These are phyloP conservation scores for Drosophila ambigua DNA, from an alignment of 1,140 invertebrate genomes.

Conservation along the genomic window DNA sequence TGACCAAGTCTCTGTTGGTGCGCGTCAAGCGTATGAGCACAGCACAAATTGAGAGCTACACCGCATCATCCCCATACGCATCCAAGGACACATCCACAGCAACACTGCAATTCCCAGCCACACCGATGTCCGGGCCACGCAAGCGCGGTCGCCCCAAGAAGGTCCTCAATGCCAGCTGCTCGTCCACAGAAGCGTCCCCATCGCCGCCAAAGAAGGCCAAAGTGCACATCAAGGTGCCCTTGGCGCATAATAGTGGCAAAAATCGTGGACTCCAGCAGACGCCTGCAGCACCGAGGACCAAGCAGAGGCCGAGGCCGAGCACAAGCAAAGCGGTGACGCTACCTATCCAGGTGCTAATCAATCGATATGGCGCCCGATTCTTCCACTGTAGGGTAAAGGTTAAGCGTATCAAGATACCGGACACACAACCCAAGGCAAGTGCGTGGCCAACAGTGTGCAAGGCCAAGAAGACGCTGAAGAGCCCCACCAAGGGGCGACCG, in stretches of 20 bases:
- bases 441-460: neutral
- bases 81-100: neutral
- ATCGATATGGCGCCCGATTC: constrained; percentile 30
- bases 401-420: constrained; percentile 14
- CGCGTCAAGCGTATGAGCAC: constrained; percentile 24
- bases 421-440: neutral
- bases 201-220: constrained; percentile 30
- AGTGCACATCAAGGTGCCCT: constrained; percentile 39
- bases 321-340: neutral
- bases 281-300: neutral
- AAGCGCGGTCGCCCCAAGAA: neutral
- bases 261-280: neutral
- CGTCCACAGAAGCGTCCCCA: neutral
- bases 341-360: constrained; percentile 7
- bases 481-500: constrained; percentile 1
- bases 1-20: constrained; percentile 1
- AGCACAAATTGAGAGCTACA: neutral
- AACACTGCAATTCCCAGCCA: too few species aligned
- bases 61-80: neutral
- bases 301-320: neutral
- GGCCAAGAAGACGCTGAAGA: too few species aligned
- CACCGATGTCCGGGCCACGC: neutral
- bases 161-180: neutral
- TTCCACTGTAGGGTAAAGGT: constrained; percentile 49
- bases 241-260: constrained; percentile 26